Conservation (phyloP, 2,797 vertebrate species). For the Streptopelia turtur region DNA sequence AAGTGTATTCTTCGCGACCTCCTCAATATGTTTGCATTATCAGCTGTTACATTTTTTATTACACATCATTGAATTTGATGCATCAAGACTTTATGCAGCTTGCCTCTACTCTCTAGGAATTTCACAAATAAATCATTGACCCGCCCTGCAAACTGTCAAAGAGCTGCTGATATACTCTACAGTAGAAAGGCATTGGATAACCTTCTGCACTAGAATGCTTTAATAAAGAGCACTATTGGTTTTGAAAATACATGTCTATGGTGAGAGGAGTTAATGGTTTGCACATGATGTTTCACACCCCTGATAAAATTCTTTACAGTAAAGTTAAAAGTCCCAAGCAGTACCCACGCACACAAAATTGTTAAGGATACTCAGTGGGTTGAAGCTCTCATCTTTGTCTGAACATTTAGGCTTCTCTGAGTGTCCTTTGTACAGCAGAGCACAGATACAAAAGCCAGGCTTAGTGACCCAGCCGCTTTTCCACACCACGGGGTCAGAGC, state of each 20-base stretch:
- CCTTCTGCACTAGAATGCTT: conserved; percentile 5
- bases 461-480: not conserved
- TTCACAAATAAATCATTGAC: conserved; percentile 28
- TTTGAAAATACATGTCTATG: not conserved
- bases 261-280: conserved; percentile 35
- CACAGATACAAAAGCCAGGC: not conserved
- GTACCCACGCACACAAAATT: not conserved
- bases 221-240: conserved; percentile 22
- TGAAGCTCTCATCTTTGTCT: not conserved
- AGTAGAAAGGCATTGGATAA: conserved; percentile 25
- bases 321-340: conserved; percentile 45
- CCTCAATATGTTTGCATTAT: not conserved
- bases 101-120: conserved; percentile 48
- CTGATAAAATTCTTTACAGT: conserved; percentile 9
- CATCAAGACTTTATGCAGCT: not conserved
- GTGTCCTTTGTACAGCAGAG: not conserved
- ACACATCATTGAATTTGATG: not conserved
- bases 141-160: not conserved
- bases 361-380: not conserved
- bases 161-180: not conserved
- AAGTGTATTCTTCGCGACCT: not conserved
- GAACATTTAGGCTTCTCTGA: not conserved
- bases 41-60: conserved; percentile 4
- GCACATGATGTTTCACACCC: conserved; percentile 28
- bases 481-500: not conserved